phyloP scores from a whole-genome alignment of 1,140 invertebrate species.

The Metopolophium dirhodum region DNA sequence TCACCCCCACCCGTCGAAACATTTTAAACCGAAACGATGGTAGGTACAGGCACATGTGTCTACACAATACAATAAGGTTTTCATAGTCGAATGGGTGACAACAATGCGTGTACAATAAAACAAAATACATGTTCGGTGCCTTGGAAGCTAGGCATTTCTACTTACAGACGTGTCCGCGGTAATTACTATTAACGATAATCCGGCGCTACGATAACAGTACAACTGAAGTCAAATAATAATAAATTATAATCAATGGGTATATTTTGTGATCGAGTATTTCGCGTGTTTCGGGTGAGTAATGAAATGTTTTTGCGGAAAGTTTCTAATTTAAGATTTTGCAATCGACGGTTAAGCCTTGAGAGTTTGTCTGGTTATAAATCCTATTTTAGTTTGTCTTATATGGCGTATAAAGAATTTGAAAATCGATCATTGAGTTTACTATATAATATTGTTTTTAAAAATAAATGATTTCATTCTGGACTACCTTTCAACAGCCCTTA shows the following conservation, averaged over 20 bases:
- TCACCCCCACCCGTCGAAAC: neutral
- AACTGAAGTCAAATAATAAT: neutral
- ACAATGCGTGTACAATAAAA: neutral
- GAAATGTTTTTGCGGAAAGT: neutral
- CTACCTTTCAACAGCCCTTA: neutral
- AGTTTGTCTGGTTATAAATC: neutral
- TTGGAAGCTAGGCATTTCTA: constrained; percentile 47
- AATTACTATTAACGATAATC: constrained; percentile 34
- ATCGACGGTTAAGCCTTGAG: neutral
- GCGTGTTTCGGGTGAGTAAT: neutral
- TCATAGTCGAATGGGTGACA: neutral
- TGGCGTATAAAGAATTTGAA: neutral
- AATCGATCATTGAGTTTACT: neutral
- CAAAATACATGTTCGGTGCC: neutral
- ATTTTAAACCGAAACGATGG: neutral
- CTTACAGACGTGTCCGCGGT: constrained; percentile 14
- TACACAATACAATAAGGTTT: neutral
- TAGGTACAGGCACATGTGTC: neutral
- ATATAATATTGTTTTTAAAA: neutral
- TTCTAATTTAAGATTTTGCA: constrained; percentile 6
- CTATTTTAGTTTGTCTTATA: neutral
- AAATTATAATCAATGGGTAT: neutral
- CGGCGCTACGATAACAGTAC: neutral
- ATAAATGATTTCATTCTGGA: neutral
- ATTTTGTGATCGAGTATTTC: neutral